Conservation (phyloP, 92 coral and sea anemone genomes). For the Zoanthus gigantus region DNA sequence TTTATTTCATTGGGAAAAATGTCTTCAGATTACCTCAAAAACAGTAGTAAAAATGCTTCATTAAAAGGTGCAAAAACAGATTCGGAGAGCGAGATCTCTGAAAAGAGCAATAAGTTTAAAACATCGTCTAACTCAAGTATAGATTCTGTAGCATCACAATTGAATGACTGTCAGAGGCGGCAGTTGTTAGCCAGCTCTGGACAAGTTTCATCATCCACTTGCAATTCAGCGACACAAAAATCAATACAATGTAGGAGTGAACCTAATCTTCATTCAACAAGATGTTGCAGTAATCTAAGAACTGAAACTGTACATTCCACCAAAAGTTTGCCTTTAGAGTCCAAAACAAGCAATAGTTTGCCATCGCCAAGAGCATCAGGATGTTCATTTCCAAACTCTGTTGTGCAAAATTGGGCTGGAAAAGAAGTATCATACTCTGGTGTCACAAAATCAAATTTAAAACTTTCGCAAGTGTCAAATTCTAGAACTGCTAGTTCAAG, state of each 20-base stretch:
- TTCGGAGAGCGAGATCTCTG: slow-evolving; percentile 10
- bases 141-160: not conserved
- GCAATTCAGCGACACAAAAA: slow-evolving; percentile 19
- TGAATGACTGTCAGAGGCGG: slow-evolving; percentile 12
- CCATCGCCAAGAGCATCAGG: slow-evolving; percentile 9
- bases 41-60: not conserved
- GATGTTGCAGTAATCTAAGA: not conserved
- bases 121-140: slow-evolving; percentile 14
- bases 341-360: slow-evolving; percentile 33
- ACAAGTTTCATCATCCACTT: slow-evolving; percentile 9
- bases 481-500: slow-evolving; percentile 15
- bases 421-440: slow-evolving; percentile 59
- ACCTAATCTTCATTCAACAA: slow-evolving; percentile 25
- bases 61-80: slow-evolving; percentile 2
- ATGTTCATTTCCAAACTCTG: not conserved
- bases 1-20: slow-evolving; percentile 28
- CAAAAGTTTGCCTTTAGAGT: not conserved
- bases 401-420: slow-evolving; percentile 23
- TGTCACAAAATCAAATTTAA: slow-evolving; percentile 57
- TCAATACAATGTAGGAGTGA: slow-evolving; percentile 31
- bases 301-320: not conserved
- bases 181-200: slow-evolving; percentile 17
- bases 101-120: not conserved
- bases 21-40: slow-evolving; percentile 44
- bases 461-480: not conserved